Conservation (phyloP, 92 coral and sea anemone genomes). For the Epizoanthus illoricatus region DNA sequence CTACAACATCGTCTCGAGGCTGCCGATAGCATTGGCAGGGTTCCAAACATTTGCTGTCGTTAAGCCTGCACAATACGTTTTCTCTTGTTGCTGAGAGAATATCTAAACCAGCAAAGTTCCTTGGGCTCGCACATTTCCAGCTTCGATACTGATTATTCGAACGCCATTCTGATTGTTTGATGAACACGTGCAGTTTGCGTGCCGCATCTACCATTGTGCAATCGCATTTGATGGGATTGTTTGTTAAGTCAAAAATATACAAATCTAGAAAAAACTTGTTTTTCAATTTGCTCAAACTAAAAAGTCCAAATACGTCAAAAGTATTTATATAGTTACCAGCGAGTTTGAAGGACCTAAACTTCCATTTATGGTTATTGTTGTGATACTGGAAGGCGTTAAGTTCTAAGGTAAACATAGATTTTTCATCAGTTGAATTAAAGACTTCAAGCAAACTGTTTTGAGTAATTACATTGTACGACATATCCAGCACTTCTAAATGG, state of each 20-base stretch:
- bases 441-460: background rate
- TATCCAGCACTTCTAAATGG: background rate
- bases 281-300: background rate
- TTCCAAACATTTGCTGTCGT: background rate
- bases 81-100: background rate
- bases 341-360: background rate
- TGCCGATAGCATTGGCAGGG: slow-evolving; percentile 11
- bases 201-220: background rate
- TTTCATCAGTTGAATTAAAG: background rate
- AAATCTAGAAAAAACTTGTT: background rate
- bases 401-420: background rate
- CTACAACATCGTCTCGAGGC: background rate
- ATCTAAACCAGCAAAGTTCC: slow-evolving; percentile 1
- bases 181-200: background rate
- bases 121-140: slow-evolving; percentile 18
- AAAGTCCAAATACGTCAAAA: background rate
- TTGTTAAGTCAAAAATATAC: background rate
- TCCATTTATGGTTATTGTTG: background rate
- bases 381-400: background rate
- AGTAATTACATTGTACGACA: background rate
- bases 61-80: background rate
- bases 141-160: background rate
- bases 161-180: background rate
- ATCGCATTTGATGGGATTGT: slow-evolving; percentile 19
- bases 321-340: background rate